Base-by-base conservation (phyloP, 2,797 vertebrate genomes). In the Simalia tracyae region DNA sequence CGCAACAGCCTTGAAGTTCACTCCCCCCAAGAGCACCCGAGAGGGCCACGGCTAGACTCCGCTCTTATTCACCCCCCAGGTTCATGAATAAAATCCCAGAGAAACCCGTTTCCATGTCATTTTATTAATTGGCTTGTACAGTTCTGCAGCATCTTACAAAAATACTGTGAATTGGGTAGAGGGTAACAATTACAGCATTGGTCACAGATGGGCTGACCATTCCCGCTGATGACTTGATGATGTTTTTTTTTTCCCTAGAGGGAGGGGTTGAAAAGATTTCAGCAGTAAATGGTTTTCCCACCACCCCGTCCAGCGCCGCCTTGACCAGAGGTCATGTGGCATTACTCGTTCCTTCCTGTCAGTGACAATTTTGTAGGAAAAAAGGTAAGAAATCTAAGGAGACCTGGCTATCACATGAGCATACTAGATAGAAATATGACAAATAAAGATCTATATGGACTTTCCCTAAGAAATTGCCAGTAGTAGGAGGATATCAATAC, bases 121-220 rank as follows among this genome's bases (percentile, higher is more conserved):
- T 98, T 97, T 97, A 97, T 97, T 97, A 59, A 89, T 95, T 93
- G 31, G 60, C 93, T 81, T 87, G 6, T 31, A 92, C 91, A 94
- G 95, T 96, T 95, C 96, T 96, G 96, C 95, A 95, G 96, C 94
- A 95, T 94, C 95, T 96, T 97, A 97, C 96, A 97, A 95, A 97
- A 94, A 81, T 5, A 50, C 5, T 84, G 93, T 94, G 93, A 93
- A 6, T 50, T 87, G 91, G 92, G 68, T 64, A 96, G 92, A 90
- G 9, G 72, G 36, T 7, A 68, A 72, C 90, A 46, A 86, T 86
- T 42, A 66, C 46, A 88, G 92, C 5, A 19, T 61, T 87, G 89
- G 17, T 50, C 84, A 64, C 0, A 3, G 1, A 81, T 76, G 87
- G 90, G 19, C 72, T 31, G 1, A 54, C 94, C 85, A 66, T 0